Base-by-base conservation (phyloP, 2,113 vertebrate genomes). In the Sander vitreus region DNA sequence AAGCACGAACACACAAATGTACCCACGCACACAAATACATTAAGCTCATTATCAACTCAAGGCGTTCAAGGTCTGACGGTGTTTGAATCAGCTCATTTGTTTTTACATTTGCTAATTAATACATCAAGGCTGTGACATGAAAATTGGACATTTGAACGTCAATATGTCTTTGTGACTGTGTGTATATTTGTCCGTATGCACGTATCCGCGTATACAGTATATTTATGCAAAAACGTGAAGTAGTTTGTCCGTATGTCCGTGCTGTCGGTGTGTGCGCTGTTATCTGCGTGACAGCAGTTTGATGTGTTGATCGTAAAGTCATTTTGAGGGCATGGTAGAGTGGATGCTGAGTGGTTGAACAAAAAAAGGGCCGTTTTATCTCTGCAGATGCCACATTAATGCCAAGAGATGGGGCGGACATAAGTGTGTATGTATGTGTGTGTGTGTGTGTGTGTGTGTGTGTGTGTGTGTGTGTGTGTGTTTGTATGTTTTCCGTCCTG, bases 21-120 rank as follows among this genome's bases (percentile, higher is more conserved):
- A 12, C 48, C 43, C 76, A 60, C 18, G 2, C 25, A 62, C 67
- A 54, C 53, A 69, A 25, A 79, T 30, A 25, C 45, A 67, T 50
- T 58, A 1, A 0, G 12, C 53, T 80, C 27, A 77, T 91, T 83
- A 83, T 82, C 64, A 51, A 60, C 57, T 78, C 81, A 48, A 70
- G 30, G 75, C 73, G 62, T 45, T 65, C 23, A 73, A 36, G 27
- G 62, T 50, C 72, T 84, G 70, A 79, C 72, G 50, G 65, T 7
- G 39, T 86, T 33, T 62, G 50, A 83, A 76, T 79, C 27, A 60
- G 65, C 67, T 59, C 67, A 68, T 84, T 85, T 77, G 68, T 88
- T 88, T 86, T 62, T 45, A 74, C 73, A 21, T 67, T 78, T 79
- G 67, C 79, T 84, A 78, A 87, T 85, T 86, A 77, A 63, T 27